Conservation (phyloP, 2,113 vertebrate genomes). For the Ailurus styani region DNA sequence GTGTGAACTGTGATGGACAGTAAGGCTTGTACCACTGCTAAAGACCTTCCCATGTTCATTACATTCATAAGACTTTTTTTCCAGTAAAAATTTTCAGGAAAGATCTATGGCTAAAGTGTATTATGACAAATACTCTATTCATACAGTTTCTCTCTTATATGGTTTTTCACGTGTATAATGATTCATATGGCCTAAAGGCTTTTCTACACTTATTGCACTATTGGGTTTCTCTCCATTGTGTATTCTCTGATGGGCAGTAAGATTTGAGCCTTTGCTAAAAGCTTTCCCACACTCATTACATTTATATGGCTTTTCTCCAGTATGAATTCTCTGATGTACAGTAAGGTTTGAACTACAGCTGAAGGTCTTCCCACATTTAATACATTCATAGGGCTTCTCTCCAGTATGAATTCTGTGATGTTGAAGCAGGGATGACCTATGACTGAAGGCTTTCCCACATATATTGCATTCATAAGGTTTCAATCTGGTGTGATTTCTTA, state of each 20-base stretch:
- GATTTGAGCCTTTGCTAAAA: slow-evolving; percentile 82
- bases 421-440: slow-evolving; percentile 56
- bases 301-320: slow-evolving; percentile 82
- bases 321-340: slow-evolving; percentile 82
- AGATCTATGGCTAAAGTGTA: background rate
- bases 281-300: slow-evolving; percentile 84
- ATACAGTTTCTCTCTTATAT: background rate
- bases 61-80: background rate
- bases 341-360: slow-evolving; percentile 81
- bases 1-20: background rate
- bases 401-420: slow-evolving; percentile 66
- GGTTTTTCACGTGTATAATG: background rate
- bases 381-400: slow-evolving; percentile 68
- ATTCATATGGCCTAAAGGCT: slow-evolving; percentile 34
- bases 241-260: slow-evolving; percentile 77
- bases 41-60: background rate
- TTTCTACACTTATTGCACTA: slow-evolving; percentile 50
- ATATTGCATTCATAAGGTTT: slow-evolving; percentile 60
- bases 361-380: slow-evolving; percentile 69
- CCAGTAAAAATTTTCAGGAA: background rate
- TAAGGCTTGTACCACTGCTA: background rate
- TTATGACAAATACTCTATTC: background rate
- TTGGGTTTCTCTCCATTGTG: slow-evolving; percentile 71
- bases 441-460: slow-evolving; percentile 68
- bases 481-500: slow-evolving; percentile 62